phyloP scores from a whole-genome alignment of 2,113 vertebrate genomes.

The Sinosuthora webbiana region DNA sequence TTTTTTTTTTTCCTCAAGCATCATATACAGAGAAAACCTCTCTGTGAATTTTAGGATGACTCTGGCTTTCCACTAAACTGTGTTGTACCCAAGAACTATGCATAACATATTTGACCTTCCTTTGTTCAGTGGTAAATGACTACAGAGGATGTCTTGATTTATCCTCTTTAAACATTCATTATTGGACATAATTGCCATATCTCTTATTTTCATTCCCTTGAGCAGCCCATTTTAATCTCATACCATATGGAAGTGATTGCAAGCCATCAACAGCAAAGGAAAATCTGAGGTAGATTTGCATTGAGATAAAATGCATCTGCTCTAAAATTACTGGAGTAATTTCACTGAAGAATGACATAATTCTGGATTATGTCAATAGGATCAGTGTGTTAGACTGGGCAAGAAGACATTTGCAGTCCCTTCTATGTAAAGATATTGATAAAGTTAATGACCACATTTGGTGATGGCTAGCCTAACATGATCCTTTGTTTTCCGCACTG shows the following conservation, averaged over 20 bases:
- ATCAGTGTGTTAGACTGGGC: background rate
- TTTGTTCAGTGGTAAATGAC: background rate
- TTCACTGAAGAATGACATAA: slow-evolving; percentile 14
- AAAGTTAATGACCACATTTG: background rate
- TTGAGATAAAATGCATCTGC: background rate
- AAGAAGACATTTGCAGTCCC: background rate
- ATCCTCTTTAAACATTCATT: slow-evolving; percentile 40
- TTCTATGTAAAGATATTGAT: background rate
- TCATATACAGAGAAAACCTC: background rate
- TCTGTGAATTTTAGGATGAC: background rate
- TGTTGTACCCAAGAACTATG: background rate
- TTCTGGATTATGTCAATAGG: background rate
- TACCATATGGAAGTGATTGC: slow-evolving; percentile 50
- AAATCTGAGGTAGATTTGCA: slow-evolving; percentile 31
- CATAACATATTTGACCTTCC: background rate
- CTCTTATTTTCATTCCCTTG: slow-evolving; percentile 35
- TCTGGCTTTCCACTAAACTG: background rate
- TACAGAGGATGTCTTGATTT: slow-evolving; percentile 23
- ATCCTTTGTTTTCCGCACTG: background rate
- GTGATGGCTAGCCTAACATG: background rate
- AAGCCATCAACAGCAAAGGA: background rate
- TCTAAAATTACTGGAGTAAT: background rate
- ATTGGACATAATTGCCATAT: slow-evolving; percentile 41
- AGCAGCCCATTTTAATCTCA: slow-evolving; percentile 32
- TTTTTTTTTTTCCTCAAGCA: background rate